A percentile compares a stretch with the other conserved stretches of the same genome.
Conservation (phyloP, 2,888 invertebrate species). For the Silvanus unidentatus region DNA sequence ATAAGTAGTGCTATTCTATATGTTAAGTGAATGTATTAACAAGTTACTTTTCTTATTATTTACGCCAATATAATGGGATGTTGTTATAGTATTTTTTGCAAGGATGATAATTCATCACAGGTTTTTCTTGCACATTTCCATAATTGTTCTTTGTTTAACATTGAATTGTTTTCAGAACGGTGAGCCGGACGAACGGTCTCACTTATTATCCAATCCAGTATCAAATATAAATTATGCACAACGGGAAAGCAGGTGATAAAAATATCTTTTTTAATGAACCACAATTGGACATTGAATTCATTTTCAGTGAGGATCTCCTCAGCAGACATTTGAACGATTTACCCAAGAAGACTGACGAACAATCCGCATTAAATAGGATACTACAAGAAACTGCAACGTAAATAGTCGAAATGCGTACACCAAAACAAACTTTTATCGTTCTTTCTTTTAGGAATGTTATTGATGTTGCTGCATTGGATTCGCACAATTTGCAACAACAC, state of each 20-base stretch:
- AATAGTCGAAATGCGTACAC: too few relatives aligned
- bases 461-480: conserved; percentile 87
- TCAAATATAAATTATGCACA: conserved; percentile 63
- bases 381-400: conserved; percentile 87
- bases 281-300: conserved; percentile 6
- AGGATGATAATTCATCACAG: conserved; percentile 64
- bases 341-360: conserved; percentile 81
- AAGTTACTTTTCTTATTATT: not conserved
- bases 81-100: conserved; percentile 65
- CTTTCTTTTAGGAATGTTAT: conserved; percentile 71
- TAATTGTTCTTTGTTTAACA: not conserved
- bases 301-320: conserved; percentile 59
- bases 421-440: conserved; percentile 5
- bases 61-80: conserved; percentile 58
- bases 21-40: too few relatives aligned
- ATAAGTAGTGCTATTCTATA: too few relatives aligned
- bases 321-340: conserved; percentile 57
- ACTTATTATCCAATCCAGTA: conserved; percentile 70
- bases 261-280: conserved; percentile 17
- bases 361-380: conserved; percentile 83
- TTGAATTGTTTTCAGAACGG: conserved; percentile 44
- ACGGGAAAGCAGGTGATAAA: conserved; percentile 1
- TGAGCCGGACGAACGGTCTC: conserved; percentile 71
- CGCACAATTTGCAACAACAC: conserved; percentile 81
- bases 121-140: conserved; percentile 41